Percentiles rank a stretch among this genome's conserved stretches.
phyloP scores from a whole-genome alignment of 2,888 invertebrate genomes.

The Macropis europaea region DNA sequence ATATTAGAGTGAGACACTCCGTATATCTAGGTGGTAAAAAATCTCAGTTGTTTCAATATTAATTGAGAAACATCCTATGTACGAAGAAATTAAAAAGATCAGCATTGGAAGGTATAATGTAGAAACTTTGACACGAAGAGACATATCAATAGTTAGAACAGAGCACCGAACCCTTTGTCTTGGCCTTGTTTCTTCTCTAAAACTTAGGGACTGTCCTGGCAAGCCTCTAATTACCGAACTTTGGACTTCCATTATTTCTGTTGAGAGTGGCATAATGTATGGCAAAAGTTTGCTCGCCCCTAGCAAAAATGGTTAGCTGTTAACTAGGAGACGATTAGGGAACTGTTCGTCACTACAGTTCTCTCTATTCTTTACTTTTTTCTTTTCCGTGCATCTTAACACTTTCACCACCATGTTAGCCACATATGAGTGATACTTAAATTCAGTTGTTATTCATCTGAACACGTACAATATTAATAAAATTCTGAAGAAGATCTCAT shows the following conservation, averaged over 20 bases:
- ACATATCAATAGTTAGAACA: background rate
- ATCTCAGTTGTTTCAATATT: too few species aligned
- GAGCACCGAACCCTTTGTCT: background rate
- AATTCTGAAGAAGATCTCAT: too few species aligned
- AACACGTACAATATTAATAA: too few species aligned
- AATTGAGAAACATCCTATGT: too few species aligned
- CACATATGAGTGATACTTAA: too few species aligned
- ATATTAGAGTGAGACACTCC: too few species aligned
- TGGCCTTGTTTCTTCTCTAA: slow-evolving; percentile 12
- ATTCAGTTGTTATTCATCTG: too few species aligned
- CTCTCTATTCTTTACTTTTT: background rate
- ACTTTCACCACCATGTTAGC: background rate
- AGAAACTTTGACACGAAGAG: background rate
- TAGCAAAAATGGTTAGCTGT: slow-evolving; percentile 53
- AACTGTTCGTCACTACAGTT: background rate
- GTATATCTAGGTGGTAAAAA: too few species aligned
- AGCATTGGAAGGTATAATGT: background rate
- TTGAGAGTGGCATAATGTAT: slow-evolving; percentile 42
- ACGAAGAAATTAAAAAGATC: background rate
- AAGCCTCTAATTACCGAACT: slow-evolving; percentile 44
- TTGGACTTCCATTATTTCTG: slow-evolving; percentile 40
- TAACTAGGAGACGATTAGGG: slow-evolving; percentile 24
- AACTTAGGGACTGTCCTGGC: slow-evolving; percentile 32
- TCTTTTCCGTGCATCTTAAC: background rate
- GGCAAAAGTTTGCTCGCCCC: slow-evolving; percentile 28